Base-by-base conservation (phyloP, 53 echinoderm and acorn worm genomes). In the Astropecten irregularis region DNA sequence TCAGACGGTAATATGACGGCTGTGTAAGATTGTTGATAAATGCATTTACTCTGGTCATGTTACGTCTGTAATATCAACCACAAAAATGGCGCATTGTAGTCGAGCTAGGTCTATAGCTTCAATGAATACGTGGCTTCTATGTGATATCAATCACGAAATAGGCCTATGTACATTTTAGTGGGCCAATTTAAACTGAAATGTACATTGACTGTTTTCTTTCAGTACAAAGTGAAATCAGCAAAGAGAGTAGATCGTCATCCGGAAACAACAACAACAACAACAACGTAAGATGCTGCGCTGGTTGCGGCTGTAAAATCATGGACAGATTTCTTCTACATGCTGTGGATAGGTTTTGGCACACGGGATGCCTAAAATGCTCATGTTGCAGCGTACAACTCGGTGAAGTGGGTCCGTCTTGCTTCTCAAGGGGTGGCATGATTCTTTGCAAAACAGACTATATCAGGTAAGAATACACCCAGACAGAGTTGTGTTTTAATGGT, bases 371-470 rank as follows among this genome's bases (percentile, higher is more conserved):
- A 6, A 97, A 97, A 56, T 97, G 97, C 51, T 87, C 97, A 40
- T 92, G 92, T 52, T 97, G 97, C 77, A 94, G 70, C 32, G 90
- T 94, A 37, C 97, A 97, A 39, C 88, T 97, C 0, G 93, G 92
- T 0, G 94, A 97, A 30, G 89, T 97, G 56, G 97, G 97, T 7
- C 87, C 92, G 37, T 97, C 97, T 35, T 97, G 97, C 63, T 97
- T 94, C 82, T 94, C 94, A 18, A 97, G 94, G 56, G 85, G 89
- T 16, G 94, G 92, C 40, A 97, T 97, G 97, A 97, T 97, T 32
- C 84, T 97, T 68, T 97, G 97, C 90, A 97, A 92, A 76, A 97
- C 92, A 82, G 97, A 97, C 79, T 97, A 97, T 79, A 86, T 86
- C 42, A 86, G 76, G 86, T 74, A 66, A 51, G 73, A 4, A 59